A percentile compares a stretch with the other conserved stretches of the same genome.
phyloP scores from a whole-genome alignment of 2,113 vertebrate genomes.

The Semnornis frantzii region DNA sequence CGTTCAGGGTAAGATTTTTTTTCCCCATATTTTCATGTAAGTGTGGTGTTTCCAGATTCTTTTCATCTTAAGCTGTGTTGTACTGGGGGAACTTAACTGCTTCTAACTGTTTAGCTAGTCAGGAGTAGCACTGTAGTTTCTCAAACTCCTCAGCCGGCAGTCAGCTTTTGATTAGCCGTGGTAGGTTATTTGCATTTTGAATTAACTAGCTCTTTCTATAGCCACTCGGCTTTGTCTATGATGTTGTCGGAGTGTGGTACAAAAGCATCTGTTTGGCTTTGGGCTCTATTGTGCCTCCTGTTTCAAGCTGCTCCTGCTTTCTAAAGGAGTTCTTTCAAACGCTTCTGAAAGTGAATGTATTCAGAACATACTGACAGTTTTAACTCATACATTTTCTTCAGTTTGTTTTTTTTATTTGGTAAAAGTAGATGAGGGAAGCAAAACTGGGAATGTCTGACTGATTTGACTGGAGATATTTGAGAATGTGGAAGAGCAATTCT shows the following conservation, averaged over 20 bases:
- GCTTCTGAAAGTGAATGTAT: background rate
- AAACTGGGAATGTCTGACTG: background rate
- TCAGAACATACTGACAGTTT: background rate
- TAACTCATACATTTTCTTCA: background rate
- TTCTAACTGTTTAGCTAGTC: background rate
- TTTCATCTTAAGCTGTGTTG: background rate
- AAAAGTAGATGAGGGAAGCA: background rate
- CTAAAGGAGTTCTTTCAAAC: background rate
- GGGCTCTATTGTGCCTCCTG: background rate
- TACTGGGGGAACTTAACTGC: background rate
- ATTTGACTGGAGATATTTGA: background rate
- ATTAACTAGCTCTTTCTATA: background rate
- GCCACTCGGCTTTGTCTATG: background rate
- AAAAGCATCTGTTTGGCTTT: background rate
- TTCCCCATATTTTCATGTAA: background rate
- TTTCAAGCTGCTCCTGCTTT: background rate
- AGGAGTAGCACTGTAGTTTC: background rate
- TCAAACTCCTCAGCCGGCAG: background rate
- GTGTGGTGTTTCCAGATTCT: background rate
- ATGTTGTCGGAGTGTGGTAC: background rate
- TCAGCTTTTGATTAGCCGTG: background rate
- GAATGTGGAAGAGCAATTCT: background rate
- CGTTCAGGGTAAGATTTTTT: background rate
- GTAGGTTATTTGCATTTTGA: constrained; percentile 19
- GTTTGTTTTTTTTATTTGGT: background rate